Evolutionary conservation across 2,113 vertebrate species (phyloP), one percentile per base, ranked within the genome.

Genomic region (Sula dactylatra): DNA sequence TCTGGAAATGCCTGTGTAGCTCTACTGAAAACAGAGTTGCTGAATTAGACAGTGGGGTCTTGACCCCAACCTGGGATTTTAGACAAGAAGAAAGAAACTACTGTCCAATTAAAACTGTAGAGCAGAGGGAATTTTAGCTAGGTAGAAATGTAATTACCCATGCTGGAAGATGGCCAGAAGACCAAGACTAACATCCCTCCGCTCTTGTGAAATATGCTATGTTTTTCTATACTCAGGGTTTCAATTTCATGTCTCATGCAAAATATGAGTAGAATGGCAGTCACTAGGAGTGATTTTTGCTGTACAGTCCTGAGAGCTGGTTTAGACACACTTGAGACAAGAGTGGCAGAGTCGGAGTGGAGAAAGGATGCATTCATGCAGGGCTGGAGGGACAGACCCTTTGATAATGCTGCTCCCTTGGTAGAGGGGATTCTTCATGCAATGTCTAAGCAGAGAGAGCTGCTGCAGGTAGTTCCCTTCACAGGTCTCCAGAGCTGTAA

Each of bases 241-340:
- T 95, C 77, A 93, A 94, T 92, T 91, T 96, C 66, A 20, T 90
- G 74, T 96, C 74, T 95, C 78, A 83, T 95, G 82, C 91, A 78
- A 85, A 96, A 95, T 94, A 91, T 81, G 82, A 94, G 94, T 80
- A 89, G 78, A 50, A 94, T 6, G 29, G 86, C 93, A 95, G 74
- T 66, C 55, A 91, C 69, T 47, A 84, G 80, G 65, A 92, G 69
- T 2, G 20, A 93, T 97, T 93, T 86, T 31, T 40, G 54, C 52
- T 56, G 25, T 71, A 69, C 21, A 40, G 47, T 88, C 66, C 62
- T 93, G 66, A 70, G 89, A 95, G 56, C 45, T 82, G 74, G 70
- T 77, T 95, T 88, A 91, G 95, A 71, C 78, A 91, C 42, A 73
- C 45, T 88, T 62, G 71, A 92, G 77, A 69, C 0, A 2, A 55